Percentiles rank a stretch among this genome's conserved stretches.
Evolutionary conservation across 2,888 invertebrate species (phyloP).

Genomic region (Ptilodon capucinus): DNA sequence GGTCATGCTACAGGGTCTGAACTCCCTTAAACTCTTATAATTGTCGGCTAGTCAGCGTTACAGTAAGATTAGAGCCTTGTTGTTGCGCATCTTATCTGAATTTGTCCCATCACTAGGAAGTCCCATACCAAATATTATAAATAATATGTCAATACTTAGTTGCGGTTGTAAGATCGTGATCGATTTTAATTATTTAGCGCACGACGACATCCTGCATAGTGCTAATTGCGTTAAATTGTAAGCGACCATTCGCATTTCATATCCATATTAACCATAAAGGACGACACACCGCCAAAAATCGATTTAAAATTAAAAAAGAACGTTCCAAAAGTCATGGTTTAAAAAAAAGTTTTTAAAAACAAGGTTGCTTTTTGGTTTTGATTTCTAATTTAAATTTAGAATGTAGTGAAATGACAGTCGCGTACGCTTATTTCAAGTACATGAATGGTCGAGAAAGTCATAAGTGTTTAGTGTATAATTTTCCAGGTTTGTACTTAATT

Average conservation of each 20-base stretch:
- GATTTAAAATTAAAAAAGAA: background rate
- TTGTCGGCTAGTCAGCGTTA: too few species aligned
- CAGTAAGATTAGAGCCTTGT: too few species aligned
- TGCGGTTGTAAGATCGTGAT: conserved; percentile 11
- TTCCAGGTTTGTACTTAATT: conserved; percentile 18
- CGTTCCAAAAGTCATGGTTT: background rate
- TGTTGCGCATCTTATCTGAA: too few species aligned
- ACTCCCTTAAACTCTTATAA: too few species aligned
- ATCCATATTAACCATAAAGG: background rate
- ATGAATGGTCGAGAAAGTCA: conserved; percentile 20
- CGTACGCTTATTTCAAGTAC: conserved; percentile 29
- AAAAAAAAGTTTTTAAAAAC: background rate
- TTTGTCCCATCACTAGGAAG: background rate
- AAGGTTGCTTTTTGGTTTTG: background rate
- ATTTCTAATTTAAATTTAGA: background rate
- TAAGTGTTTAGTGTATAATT: conserved; percentile 15
- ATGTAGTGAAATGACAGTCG: conserved; percentile 22
- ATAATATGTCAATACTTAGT: background rate
- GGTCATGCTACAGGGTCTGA: too few species aligned
- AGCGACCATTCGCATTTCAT: background rate
- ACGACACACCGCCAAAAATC: background rate
- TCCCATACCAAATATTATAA: background rate
- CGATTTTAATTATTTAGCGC: conserved; percentile 13
- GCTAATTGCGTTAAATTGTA: conserved; percentile 15
- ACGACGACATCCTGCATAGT: conserved; percentile 8